These are phyloP conservation scores for Paraescarpia echinospica DNA, from an alignment of 1,140 invertebrate species.

Conservation along the genomic window DNA sequence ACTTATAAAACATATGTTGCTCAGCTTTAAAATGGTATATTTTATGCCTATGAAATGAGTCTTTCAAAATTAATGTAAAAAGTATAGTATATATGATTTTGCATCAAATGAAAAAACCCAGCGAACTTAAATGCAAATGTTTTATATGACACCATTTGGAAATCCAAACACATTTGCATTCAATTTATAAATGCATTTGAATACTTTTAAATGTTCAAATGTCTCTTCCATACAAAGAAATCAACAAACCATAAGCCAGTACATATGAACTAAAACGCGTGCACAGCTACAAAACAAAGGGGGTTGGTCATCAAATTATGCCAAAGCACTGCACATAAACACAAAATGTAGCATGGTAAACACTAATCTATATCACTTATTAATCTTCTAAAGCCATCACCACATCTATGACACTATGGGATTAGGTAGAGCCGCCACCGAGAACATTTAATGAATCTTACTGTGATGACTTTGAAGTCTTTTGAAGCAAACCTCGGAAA, in stretches of 20 bases:
- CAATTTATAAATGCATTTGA: not conserved
- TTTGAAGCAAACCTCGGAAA: constrained; percentile 23
- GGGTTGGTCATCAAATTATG: not conserved
- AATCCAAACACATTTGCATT: too few relatives aligned
- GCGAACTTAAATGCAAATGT: too few relatives aligned
- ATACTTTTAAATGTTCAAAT: not conserved
- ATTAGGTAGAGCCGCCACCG: not conserved
- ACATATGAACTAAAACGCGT: not conserved
- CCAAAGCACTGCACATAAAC: not conserved
- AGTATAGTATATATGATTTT: too few relatives aligned
- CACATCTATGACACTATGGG: not conserved
- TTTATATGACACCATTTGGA: too few relatives aligned
- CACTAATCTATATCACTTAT: not conserved
- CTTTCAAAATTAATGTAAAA: too few relatives aligned
- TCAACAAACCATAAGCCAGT: not conserved
- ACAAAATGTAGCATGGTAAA: not conserved
- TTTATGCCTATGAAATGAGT: not conserved
- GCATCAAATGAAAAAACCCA: too few relatives aligned
- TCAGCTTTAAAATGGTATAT: not conserved
- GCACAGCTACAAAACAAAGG: not conserved
- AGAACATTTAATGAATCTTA: constrained; percentile 12
- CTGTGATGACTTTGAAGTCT: not conserved
- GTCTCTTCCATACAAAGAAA: not conserved
- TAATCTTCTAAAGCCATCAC: not conserved
- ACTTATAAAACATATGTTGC: not conserved